These are phyloP conservation scores for Synanceia verrucosa DNA, from an alignment of 2,797 vertebrate genomes.

Conservation along the genomic window DNA sequence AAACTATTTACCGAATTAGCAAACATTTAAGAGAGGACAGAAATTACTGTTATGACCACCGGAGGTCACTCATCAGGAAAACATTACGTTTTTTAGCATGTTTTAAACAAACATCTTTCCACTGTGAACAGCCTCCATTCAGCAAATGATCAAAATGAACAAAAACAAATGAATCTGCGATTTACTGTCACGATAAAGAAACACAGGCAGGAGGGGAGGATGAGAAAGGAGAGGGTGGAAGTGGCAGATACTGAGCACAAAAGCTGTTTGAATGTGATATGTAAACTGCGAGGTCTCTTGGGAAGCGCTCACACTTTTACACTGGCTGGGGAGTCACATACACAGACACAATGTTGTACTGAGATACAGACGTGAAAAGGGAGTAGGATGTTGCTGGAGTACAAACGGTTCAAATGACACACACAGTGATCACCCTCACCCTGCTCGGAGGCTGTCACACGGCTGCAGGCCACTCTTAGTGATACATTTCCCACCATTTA, in stretches of 20 bases:
- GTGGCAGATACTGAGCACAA: slow-evolving; percentile 67
- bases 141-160: slow-evolving; percentile 25
- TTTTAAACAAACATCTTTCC: background rate
- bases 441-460: slow-evolving; percentile 45
- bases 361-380: slow-evolving; percentile 57
- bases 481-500: slow-evolving; percentile 77
- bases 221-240: slow-evolving; percentile 44
- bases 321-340: slow-evolving; percentile 48
- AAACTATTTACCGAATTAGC: background rate
- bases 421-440: slow-evolving; percentile 39
- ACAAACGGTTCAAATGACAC: slow-evolving; percentile 55
- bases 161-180: slow-evolving; percentile 9
- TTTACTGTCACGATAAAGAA: background rate
- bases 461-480: slow-evolving; percentile 68
- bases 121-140: slow-evolving; percentile 3
- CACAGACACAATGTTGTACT: slow-evolving; percentile 52
- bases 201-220: slow-evolving; percentile 1
- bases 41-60: slow-evolving; percentile 31
- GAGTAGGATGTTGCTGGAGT: slow-evolving; percentile 46
- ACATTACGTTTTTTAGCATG: background rate
- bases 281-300: slow-evolving; percentile 74
- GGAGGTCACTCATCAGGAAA: slow-evolving; percentile 54
- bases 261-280: slow-evolving; percentile 77
- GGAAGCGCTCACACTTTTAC: slow-evolving; percentile 58
- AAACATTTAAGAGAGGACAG: background rate